A percentile compares a stretch with the other conserved stretches of the same genome.
phyloP scores from a whole-genome alignment of 2,888 invertebrate species.

The Chromoteleia sp. region DNA sequence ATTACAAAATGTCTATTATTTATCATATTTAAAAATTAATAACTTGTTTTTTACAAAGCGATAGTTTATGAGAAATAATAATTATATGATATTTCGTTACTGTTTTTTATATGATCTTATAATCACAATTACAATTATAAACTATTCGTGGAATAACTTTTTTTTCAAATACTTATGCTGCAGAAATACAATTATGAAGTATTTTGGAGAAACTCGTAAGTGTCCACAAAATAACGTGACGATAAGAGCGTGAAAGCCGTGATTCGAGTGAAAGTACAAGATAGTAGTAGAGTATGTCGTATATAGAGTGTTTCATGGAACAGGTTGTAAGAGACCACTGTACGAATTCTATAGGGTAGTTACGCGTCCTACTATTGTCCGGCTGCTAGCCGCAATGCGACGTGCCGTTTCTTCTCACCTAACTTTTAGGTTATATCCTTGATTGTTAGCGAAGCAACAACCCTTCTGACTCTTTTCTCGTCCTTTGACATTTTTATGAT shows the following conservation, averaged over 20 bases:
- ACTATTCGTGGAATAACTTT: neutral
- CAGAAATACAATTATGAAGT: constrained; percentile 6
- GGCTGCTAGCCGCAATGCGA: constrained; percentile 78
- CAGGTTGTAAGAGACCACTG: constrained; percentile 74
- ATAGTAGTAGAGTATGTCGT: constrained; percentile 40
- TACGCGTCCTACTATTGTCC: constrained; percentile 77
- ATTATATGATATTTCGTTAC: too few relatives aligned
- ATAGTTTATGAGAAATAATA: too few relatives aligned
- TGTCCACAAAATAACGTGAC: constrained; percentile 44
- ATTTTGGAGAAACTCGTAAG: constrained; percentile 21
- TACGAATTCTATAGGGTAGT: constrained; percentile 81
- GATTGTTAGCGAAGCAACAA: constrained; percentile 82
- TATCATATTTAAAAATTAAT: too few relatives aligned
- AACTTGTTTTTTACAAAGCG: too few relatives aligned
- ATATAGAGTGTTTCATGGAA: constrained; percentile 47
- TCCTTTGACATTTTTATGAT: constrained; percentile 27
- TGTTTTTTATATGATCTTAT: too few relatives aligned
- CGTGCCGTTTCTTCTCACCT: constrained; percentile 73
- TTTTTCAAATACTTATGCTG: neutral
- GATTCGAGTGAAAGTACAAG: constrained; percentile 50
- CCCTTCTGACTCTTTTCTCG: constrained; percentile 68
- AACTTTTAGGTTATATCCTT: constrained; percentile 79
- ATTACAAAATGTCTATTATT: too few relatives aligned
- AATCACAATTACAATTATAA: too few relatives aligned
- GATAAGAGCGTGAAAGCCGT: constrained; percentile 48